These are phyloP conservation scores for Dendrophyllia cribrosa DNA, from an alignment of 64 coral and sea anemone species.

Conservation along the genomic window DNA sequence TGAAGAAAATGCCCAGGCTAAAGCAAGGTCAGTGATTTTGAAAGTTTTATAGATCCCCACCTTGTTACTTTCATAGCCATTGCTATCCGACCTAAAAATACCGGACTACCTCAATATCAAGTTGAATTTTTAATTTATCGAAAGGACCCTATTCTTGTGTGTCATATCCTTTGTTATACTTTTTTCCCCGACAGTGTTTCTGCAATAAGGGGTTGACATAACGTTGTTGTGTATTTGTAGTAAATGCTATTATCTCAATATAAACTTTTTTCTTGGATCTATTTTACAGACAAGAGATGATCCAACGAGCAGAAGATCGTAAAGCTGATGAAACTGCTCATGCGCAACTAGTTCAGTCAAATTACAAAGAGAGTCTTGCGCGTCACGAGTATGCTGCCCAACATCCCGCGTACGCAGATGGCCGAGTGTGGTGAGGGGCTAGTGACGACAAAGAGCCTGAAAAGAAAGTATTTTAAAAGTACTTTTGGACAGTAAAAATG, in stretches of 20 bases:
- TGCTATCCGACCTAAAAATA: too few species aligned
- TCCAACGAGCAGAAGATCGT: slow-evolving; percentile 39
- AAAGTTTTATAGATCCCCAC: background rate
- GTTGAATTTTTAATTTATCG: too few species aligned
- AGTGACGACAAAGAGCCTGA: background rate
- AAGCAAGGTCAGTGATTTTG: slow-evolving; percentile 42
- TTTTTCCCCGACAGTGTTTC: background rate
- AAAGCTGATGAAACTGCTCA: slow-evolving; percentile 58
- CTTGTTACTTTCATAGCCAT: too few species aligned
- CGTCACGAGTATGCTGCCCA: slow-evolving; percentile 78
- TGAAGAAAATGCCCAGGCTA: slow-evolving; percentile 21
- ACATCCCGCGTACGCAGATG: slow-evolving; percentile 86
- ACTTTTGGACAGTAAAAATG: too few species aligned
- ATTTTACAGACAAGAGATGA: slow-evolving; percentile 64
- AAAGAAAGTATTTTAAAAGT: too few species aligned
- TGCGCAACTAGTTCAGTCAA: slow-evolving; percentile 58
- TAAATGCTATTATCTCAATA: too few species aligned
- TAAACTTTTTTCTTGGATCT: too few species aligned
- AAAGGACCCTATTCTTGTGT: too few species aligned
- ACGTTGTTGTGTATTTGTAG: too few species aligned
- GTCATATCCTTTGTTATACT: background rate
- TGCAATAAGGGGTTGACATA: too few species aligned
- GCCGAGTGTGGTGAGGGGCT: slow-evolving; percentile 69
- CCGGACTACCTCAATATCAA: too few species aligned
- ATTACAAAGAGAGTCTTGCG: slow-evolving; percentile 63